Percentiles rank a stretch among this genome's conserved stretches.
Conservation (phyloP, 2,113 vertebrate genomes). For the Thryonomys swinderianus region DNA sequence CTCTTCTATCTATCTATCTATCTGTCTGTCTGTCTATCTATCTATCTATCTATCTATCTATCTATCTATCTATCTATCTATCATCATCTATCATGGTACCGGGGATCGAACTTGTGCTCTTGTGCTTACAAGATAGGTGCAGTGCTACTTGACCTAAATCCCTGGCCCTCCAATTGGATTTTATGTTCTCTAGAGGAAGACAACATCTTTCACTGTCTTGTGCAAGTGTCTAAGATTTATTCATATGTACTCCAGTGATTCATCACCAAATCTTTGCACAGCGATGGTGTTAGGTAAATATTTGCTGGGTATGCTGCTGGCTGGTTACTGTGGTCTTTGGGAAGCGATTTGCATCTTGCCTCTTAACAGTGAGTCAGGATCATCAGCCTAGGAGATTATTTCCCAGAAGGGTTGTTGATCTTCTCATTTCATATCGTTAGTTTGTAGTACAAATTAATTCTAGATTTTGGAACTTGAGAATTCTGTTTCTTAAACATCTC, state of each 20-base stretch:
- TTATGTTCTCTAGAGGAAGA: slow-evolving; percentile 38
- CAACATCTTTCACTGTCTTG: background rate
- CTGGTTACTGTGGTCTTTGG: slow-evolving; percentile 31
- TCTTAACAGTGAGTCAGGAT: background rate
- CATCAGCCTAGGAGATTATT: slow-evolving; percentile 33
- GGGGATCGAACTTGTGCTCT: too few relatives aligned
- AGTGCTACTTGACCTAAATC: too few relatives aligned
- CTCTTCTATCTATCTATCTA: too few relatives aligned
- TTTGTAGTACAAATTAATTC: background rate
- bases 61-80: too few relatives aligned
- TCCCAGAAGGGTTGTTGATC: slow-evolving; percentile 42
- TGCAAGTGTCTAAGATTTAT: background rate
- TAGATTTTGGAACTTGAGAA: slow-evolving; percentile 56
- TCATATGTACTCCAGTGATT: background rate
- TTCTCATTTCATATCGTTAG: background rate
- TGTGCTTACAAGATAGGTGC: too few relatives aligned
- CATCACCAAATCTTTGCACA: background rate
- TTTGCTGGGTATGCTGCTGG: slow-evolving; percentile 12
- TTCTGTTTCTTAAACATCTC: slow-evolving; percentile 72
- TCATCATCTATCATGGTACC: too few relatives aligned
- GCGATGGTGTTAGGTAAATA: slow-evolving; percentile 18
- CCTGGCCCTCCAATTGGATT: background rate
- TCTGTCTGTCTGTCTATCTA: too few relatives aligned
- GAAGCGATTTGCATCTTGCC: slow-evolving; percentile 22
- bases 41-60: too few relatives aligned